phyloP scores from a whole-genome alignment of 2,113 vertebrate species.

The Macheiramphus alcinus region DNA sequence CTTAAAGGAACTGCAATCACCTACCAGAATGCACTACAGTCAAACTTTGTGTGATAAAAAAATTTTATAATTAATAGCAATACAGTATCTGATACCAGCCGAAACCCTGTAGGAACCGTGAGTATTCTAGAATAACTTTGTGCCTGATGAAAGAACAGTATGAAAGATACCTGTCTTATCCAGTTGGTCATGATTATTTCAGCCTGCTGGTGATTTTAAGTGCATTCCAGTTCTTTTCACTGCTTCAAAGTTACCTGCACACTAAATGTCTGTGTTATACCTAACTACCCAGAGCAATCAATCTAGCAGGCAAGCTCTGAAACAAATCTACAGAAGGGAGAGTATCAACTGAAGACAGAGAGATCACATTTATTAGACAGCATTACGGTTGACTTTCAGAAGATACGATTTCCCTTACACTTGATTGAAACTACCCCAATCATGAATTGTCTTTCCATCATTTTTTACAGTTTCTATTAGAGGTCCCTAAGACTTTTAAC shows the following conservation, averaged over 20 bases:
- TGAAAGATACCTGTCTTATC: neutral
- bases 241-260: neutral
- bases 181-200: neutral
- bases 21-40: neutral
- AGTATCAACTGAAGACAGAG: neutral
- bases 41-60: neutral
- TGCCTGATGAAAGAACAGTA: neutral
- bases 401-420: neutral
- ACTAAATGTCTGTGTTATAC: neutral
- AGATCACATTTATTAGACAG: neutral
- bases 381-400: neutral
- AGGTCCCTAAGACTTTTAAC: neutral
- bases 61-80: neutral
- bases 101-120: neutral
- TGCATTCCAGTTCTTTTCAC: neutral
- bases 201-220: neutral
- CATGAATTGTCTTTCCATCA: neutral
- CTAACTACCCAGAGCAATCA: neutral
- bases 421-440: neutral
- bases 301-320: neutral
- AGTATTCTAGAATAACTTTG: neutral
- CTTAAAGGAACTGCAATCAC: neutral
- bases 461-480: neutral
- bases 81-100: neutral
- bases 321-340: neutral